A percentile compares a stretch with the other conserved stretches of the same genome.
Evolutionary conservation across 2,113 vertebrate species (phyloP).

Genomic region (Bettongia penicillata): DNA sequence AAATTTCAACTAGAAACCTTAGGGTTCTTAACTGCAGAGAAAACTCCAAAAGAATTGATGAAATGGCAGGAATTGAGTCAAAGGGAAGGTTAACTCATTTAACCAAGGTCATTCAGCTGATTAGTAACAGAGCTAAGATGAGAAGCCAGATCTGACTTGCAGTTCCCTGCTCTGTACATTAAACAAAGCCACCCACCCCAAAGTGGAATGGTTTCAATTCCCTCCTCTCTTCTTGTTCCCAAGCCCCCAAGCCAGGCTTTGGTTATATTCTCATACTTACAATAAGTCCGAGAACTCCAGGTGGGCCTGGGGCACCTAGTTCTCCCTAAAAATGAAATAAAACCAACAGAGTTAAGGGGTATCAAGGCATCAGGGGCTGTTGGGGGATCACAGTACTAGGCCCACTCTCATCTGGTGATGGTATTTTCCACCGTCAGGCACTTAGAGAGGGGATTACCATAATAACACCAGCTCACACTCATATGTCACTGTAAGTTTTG

Average conservation of each 20-base stretch:
- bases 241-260: conserved; percentile 43
- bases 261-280: conserved; percentile 88
- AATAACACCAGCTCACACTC: background rate
- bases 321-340: conserved; percentile 90
- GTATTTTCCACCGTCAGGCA: background rate
- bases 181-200: background rate
- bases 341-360: conserved; percentile 78
- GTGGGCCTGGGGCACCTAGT: conserved; percentile 94
- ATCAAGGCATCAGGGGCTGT: background rate
- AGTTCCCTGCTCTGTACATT: conserved; percentile 12
- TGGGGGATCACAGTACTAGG: background rate
- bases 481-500: background rate
- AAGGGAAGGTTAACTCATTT: background rate
- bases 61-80: background rate
- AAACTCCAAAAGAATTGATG: background rate
- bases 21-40: background rate
- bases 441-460: background rate
- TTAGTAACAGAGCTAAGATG: background rate
- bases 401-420: background rate
- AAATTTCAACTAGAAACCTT: background rate
- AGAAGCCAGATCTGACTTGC: background rate
- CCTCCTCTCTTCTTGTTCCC: background rate
- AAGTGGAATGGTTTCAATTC: background rate
- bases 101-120: conserved; percentile 4
- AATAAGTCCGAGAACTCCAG: conserved; percentile 95